Percentiles rank a stretch among this genome's conserved stretches.
Evolutionary conservation across 2,888 invertebrate genomes (phyloP).

Genomic region (Phaedon cochleariae): DNA sequence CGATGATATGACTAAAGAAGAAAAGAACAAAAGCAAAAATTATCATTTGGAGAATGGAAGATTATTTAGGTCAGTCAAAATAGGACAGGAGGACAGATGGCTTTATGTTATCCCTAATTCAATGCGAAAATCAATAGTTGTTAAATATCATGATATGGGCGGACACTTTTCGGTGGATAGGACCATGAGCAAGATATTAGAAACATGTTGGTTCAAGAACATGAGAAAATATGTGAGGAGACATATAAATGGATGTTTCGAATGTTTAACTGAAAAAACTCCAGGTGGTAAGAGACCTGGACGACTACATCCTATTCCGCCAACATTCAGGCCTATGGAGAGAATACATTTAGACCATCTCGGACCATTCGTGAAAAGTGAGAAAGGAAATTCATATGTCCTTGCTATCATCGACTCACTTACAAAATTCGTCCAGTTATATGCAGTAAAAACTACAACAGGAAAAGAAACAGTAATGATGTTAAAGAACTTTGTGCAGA

Average conservation of each 20-base stretch:
- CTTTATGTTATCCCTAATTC: too few relatives aligned
- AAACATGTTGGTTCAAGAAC: neutral
- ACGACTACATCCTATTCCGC: slow-evolving; percentile 30
- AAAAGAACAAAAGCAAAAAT: neutral
- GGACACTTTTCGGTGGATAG: neutral
- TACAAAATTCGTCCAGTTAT: too few relatives aligned
- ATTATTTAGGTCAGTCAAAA: neutral
- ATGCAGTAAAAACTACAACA: too few relatives aligned
- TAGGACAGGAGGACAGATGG: neutral
- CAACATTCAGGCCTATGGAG: slow-evolving; percentile 29
- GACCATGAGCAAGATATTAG: neutral
- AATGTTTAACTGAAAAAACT: slow-evolving; percentile 29
- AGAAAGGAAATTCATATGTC: too few relatives aligned
- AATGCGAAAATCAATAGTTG: too few relatives aligned
- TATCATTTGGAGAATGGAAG: neutral
- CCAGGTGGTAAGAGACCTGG: slow-evolving; percentile 31
- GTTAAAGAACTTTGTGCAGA: too few relatives aligned
- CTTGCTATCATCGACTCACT: too few relatives aligned
- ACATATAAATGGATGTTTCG: slow-evolving; percentile 32
- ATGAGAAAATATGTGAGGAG: slow-evolving; percentile 25
- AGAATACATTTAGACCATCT: slow-evolving; percentile 35
- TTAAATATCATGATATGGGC: too few relatives aligned
- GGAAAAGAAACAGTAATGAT: too few relatives aligned
- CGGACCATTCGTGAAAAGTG: slow-evolving; percentile 28
- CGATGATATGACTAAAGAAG: neutral